A percentile compares a stretch with the other conserved stretches of the same genome.
These are phyloP conservation scores for Dichetophora obliterata DNA, from an alignment of 2,888 invertebrate genomes.

Conservation along the genomic window DNA sequence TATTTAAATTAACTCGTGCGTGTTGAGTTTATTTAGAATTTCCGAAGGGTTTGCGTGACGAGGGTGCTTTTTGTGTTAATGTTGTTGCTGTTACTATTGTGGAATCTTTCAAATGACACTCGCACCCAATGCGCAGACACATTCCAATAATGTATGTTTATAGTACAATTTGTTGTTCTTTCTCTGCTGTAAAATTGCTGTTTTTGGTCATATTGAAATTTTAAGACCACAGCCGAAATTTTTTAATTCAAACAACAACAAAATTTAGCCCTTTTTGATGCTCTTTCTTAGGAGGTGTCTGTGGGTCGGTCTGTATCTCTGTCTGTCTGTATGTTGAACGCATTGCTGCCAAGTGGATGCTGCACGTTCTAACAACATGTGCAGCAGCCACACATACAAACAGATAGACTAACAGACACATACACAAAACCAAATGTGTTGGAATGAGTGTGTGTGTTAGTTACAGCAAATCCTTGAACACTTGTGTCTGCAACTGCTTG, in stretches of 20 bases:
- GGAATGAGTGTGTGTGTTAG: not conserved
- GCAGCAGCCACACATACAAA: conserved; percentile 1
- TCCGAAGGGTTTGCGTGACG: not conserved
- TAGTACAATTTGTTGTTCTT: not conserved
- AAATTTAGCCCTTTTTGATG: not conserved
- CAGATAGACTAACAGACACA: not conserved
- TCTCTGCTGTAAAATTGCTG: not conserved
- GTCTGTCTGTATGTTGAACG: conserved; percentile 30
- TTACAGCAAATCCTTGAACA: conserved; percentile 2
- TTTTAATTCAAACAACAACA: conserved; percentile 18
- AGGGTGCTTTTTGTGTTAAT: not conserved
- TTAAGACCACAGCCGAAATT: conserved; percentile 15
- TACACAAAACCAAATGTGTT: not conserved
- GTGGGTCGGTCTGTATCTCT: conserved; percentile 14
- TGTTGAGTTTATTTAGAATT: conserved; percentile 19
- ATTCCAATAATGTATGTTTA: not conserved
- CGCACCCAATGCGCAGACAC: conserved; percentile 7
- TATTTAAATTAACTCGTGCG: conserved; percentile 35
- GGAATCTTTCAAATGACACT: not conserved
- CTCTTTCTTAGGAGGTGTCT: not conserved
- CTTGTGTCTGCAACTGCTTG: conserved; percentile 42
- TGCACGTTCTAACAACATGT: conserved; percentile 30
- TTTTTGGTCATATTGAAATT: conserved; percentile 10
- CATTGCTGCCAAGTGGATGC: conserved; percentile 44
- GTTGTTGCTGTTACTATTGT: not conserved